A percentile compares a stretch with the other conserved stretches of the same genome.
Conservation (phyloP, 2,113 vertebrate species). For the Gracilinanus agilis region DNA sequence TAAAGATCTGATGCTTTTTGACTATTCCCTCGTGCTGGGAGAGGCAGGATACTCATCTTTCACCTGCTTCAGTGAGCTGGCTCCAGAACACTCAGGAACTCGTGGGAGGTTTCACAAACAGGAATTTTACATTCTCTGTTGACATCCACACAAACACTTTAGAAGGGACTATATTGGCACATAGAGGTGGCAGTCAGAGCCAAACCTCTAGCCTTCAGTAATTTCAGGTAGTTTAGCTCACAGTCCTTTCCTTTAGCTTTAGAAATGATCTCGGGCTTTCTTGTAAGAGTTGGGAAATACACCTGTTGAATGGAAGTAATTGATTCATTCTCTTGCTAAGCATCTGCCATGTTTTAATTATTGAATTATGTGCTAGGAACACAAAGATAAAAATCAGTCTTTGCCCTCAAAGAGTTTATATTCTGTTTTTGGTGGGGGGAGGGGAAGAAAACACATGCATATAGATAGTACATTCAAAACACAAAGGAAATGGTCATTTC, state of each 20-base stretch:
- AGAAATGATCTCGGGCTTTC: background rate
- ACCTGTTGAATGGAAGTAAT: conserved; percentile 11
- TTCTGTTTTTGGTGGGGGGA: background rate
- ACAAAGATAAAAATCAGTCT: conserved; percentile 22
- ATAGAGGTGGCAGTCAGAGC: background rate
- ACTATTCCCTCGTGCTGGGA: background rate
- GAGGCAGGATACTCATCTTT: background rate
- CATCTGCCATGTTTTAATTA: background rate
- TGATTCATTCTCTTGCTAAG: conserved; percentile 21
- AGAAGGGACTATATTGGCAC: background rate
- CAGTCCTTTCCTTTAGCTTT: background rate
- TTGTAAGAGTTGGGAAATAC: background rate
- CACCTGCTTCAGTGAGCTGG: background rate
- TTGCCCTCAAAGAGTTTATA: background rate
- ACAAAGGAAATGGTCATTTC: background rate
- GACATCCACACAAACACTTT: background rate
- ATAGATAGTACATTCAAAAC: background rate
- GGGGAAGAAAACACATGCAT: background rate
- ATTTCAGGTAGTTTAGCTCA: background rate
- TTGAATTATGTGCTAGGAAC: background rate
- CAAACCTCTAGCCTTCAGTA: background rate
- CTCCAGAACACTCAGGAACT: background rate
- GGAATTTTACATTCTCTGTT: background rate
- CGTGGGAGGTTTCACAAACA: background rate
- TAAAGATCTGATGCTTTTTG: background rate